Conservation (phyloP, 2,113 vertebrate species). For the Melanostigma gelatinosum region DNA sequence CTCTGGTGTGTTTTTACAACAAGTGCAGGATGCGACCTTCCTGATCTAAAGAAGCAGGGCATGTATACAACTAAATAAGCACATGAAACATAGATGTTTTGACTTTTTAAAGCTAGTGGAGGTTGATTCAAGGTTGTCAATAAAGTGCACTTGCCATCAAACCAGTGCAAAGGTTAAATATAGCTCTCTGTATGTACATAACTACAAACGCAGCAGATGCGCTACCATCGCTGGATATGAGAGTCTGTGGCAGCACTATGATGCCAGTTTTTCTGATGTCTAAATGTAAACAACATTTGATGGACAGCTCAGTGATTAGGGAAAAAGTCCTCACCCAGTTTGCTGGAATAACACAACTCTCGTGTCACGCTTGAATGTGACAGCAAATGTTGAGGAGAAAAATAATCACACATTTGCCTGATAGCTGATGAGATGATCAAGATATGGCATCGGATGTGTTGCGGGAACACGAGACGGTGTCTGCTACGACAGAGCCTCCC, state of each 20-base stretch:
- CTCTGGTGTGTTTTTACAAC: conserved; percentile 27
- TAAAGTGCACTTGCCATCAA: conserved; percentile 73
- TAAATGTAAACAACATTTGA: conserved; percentile 58
- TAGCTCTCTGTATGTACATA: conserved; percentile 52
- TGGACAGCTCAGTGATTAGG: conserved; percentile 48
- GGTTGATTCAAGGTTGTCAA: conserved; percentile 59
- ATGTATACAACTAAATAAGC: background rate
- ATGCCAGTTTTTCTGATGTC: conserved; percentile 52
- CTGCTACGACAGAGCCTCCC: conserved; percentile 28
- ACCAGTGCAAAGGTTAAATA: conserved; percentile 67
- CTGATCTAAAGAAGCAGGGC: conserved; percentile 9
- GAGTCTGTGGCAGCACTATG: conserved; percentile 19
- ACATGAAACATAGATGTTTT: conserved; percentile 1
- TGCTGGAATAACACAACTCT: conserved; percentile 35
- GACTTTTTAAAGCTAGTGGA: conserved; percentile 52
- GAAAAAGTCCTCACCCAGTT: conserved; percentile 9
- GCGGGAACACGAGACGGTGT: background rate
- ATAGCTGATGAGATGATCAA: conserved; percentile 36
- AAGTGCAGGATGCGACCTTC: conserved; percentile 20
- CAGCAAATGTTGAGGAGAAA: conserved; percentile 21
- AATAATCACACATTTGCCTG: background rate
- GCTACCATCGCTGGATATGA: conserved; percentile 18
- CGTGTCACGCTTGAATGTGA: conserved; percentile 13
- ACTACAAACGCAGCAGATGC: conserved; percentile 49
- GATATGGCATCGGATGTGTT: background rate